Evolutionary conservation across 2,113 vertebrate species (phyloP), one percentile per base, ranked within the genome.

Genomic region (Falcunculus frontatus): DNA sequence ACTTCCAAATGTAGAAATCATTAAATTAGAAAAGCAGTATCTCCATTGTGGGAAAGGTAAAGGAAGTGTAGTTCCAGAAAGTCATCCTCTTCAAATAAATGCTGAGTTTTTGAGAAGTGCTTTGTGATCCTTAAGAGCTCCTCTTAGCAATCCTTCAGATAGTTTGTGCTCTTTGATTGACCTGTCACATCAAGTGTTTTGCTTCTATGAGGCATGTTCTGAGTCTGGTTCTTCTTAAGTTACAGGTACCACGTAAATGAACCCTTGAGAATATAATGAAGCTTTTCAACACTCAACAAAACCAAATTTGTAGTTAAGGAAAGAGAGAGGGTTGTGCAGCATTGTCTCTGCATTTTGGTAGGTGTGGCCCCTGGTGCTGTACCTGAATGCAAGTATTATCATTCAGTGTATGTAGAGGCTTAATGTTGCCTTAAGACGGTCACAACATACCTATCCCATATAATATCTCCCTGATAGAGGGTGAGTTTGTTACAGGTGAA

Each of bases 341-440:
- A 39, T 50, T 1, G 1, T 33, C 30, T n/a, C 39, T 81, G 33
- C 2, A 1, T 88, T 85, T 90, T 90, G 75, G 52, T 52, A 76
- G 47, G 11, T 39, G 33, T 32, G 39, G 39, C 3, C 13, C 13
- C 52, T 42, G 49, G 29, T 83, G 47, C 27, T 32, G 46, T 75
- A 21, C 53, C 67, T 41, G 46, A 57, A 8, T 39, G 29, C 23
- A 32, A 39, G 32, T 49, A 13, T 50, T 56, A 56, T 49, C 7
- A 10, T 25, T 63, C 7, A 33, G 12, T 9, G 0, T 52, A 9
- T 1, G 1, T 4, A 42, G 64, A 74, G 42, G 13, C 35, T 73
- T 1, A 1, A 41, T 35, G 47, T 74, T 84, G 82, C 42, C 84
- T 85, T 73, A 33, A 10, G 27, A 30, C 4, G 6, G 65, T 49